Base-by-base conservation (phyloP, 1,140 invertebrate genomes). In the Planococcus citri region DNA sequence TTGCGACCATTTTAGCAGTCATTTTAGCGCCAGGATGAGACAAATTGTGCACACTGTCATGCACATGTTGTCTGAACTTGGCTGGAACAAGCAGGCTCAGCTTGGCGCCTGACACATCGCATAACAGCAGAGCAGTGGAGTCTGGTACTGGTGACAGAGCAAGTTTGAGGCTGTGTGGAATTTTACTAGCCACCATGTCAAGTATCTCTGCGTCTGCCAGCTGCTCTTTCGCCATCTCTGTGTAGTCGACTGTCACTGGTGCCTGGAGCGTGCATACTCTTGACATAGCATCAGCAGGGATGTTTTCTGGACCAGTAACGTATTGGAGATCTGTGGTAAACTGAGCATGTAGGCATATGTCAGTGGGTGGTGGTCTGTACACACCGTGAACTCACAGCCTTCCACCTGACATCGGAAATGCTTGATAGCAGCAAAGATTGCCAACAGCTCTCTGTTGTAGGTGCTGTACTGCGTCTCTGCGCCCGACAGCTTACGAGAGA, bases 281-380 rank as follows among this genome's bases (percentile, higher is more conserved):
- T n/a, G n/a, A n/a, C n/a, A n/a, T n/a, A n/a, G n/a, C n/a, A n/a
- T n/a, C n/a, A n/a, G n/a, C n/a, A n/a, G n/a, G n/a, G n/a, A n/a
- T n/a, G n/a, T n/a, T n/a, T n/a, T n/a, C n/a, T n/a, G n/a, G n/a
- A n/a, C n/a, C n/a, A n/a, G n/a, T n/a, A n/a, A n/a, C n/a, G n/a
- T n/a, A n/a, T n/a, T n/a, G n/a, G n/a, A n/a, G n/a, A n/a, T n/a
- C n/a, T n/a, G n/a, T n/a, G n/a, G n/a, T n/a, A n/a, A n/a, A n/a
- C n/a, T n/a, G n/a, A 8, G 9, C 10, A 8, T 3, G 27, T 24
- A 67, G 3, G 22, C 21, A 22, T 8, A 27, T 9, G n/a, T 24
- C n/a, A 67, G n/a, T 67, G 64, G 64, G 12, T 27, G 12, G 25
- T 67, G 64, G n/a, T 67, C n/a, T n/a, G n/a, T n/a, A n/a, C n/a